Conservation (phyloP, 2,888 invertebrate species). For the Cerastis rubricosa region DNA sequence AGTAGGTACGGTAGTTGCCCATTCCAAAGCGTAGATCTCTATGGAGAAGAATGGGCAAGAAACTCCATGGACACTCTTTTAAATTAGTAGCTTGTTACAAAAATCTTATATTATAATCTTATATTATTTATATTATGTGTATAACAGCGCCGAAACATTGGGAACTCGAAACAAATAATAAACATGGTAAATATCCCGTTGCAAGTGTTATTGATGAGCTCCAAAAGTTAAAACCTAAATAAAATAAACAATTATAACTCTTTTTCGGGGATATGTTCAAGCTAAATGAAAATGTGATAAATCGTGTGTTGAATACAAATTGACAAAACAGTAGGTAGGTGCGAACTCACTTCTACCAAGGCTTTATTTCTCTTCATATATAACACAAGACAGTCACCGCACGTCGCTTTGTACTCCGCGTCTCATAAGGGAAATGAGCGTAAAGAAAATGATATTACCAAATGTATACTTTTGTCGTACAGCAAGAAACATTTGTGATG, state of each 20-base stretch:
- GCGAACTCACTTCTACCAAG: background rate
- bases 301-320: background rate
- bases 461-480: slow-evolving; percentile 1
- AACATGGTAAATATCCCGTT: no score
- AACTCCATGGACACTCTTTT: no score
- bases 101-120: no score
- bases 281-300: background rate
- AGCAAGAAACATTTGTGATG: slow-evolving; percentile 1
- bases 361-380: slow-evolving; percentile 15
- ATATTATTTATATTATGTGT: no score
- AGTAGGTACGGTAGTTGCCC: no score
- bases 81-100: no score
- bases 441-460: slow-evolving; percentile 9
- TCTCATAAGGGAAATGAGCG: slow-evolving; percentile 12
- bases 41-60: no score
- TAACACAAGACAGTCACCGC: background rate
- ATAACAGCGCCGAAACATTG: no score
- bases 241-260: background rate
- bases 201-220: no score
- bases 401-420: background rate
- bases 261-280: background rate
- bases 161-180: no score
- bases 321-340: background rate
- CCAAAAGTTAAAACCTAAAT: background rate
- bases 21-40: no score